Conservation (phyloP, 2,797 vertebrate genomes). For the Poecilia wingei region DNA sequence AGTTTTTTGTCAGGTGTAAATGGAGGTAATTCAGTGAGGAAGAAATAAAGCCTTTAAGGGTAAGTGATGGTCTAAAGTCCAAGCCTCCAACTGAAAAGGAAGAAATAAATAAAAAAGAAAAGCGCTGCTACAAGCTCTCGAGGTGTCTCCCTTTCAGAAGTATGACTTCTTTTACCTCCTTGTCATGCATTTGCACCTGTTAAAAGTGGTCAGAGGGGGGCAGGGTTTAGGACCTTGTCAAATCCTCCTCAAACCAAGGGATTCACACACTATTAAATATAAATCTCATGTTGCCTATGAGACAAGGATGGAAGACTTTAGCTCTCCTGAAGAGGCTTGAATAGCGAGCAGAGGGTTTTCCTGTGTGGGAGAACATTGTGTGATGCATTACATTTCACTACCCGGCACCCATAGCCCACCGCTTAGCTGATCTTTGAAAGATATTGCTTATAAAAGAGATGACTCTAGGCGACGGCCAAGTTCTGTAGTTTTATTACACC, state of each 20-base stretch:
- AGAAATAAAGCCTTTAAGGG: slow-evolving; percentile 52
- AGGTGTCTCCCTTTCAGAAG: slow-evolving; percentile 41
- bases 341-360: slow-evolving; percentile 63
- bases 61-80: slow-evolving; percentile 40
- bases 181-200: slow-evolving; percentile 51
- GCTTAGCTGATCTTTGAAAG: slow-evolving; percentile 90
- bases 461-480: slow-evolving; percentile 89
- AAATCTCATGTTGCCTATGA: slow-evolving; percentile 67
- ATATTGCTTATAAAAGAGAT: slow-evolving; percentile 94
- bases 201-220: slow-evolving; percentile 25
- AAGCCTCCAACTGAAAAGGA: slow-evolving; percentile 9
- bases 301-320: slow-evolving; percentile 55
- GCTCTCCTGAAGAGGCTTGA: slow-evolving; percentile 61
- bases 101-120: slow-evolving; percentile 16
- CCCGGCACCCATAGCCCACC: slow-evolving; percentile 80
- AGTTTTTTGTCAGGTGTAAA: slow-evolving; percentile 60
- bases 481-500: slow-evolving; percentile 94
- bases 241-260: slow-evolving; percentile 64
- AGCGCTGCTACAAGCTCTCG: slow-evolving; percentile 39
- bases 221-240: slow-evolving; percentile 62
- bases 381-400: slow-evolving; percentile 80
- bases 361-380: slow-evolving; percentile 66
- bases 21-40: slow-evolving; percentile 65
- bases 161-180: slow-evolving; percentile 44
- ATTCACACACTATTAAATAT: slow-evolving; percentile 71